Evolutionary conservation across 2,797 vertebrate species (phyloP), one percentile per base, ranked within the genome.

Genomic region (Semotilus atromaculatus): DNA sequence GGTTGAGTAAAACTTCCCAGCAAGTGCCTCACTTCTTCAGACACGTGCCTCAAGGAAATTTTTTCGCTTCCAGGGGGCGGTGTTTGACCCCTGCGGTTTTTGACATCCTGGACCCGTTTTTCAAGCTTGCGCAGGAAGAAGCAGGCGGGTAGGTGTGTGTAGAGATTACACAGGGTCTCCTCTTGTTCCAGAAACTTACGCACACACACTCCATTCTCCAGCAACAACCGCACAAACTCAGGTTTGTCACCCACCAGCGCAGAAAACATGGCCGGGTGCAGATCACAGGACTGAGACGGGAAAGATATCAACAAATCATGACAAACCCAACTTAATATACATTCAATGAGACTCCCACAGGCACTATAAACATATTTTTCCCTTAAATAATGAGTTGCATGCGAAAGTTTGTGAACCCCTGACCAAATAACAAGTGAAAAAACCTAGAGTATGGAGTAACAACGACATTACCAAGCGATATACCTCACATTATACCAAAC

Each of bases 221-320:
- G 93, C 88, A 99, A 96, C 38, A 99, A 95, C 87, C 93, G 96
- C 88, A 98, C 97, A 87, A 99, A 99, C 87, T 96, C 93, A 0
- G 97, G 96, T 89, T 97, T 98, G 93, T 98, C 95, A 86, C 96
- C 93, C 55, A 97, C 93, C 87, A 99, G 94, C 16, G 98, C 97
- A 0, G 96, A 97, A 18, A 93, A 93, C 97, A 99, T 97, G 90
- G 96, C 93, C 0, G 94, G 92, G 86, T 98, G 95, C 68, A 99
- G 96, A 89, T 99, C 97, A 83, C 92, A 90, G 29, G 97, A 96
- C 98, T 99, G 88, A 58, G 51, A 45, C 0, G 7, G 2, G 34
- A 76, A 9, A 34, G 3, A 68, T 2, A 40, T 1, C n/a, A 38
- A 31, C 26, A 60, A 36, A 53, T 19, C 26, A 34, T 11, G 9